phyloP scores from a whole-genome alignment of 92 coral and sea anemone species.

The Diadumene lineata region DNA sequence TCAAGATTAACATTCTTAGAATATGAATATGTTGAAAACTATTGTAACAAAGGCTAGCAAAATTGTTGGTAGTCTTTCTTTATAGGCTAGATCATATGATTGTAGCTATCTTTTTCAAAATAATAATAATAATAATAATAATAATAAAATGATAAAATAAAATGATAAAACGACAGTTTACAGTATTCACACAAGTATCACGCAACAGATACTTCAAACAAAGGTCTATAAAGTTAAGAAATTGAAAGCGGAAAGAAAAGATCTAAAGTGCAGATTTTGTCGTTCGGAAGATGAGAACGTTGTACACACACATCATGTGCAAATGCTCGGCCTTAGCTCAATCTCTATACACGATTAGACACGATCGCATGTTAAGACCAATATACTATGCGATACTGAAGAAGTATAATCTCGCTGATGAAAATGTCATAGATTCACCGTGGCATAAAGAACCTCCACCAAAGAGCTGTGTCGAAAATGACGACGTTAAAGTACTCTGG shows the following conservation, averaged over 20 bases:
- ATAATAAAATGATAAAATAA: too few species aligned
- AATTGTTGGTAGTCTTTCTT: too few species aligned
- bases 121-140: too few species aligned
- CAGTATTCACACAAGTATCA: slow-evolving; percentile 4
- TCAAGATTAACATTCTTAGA: too few species aligned
- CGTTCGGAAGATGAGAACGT: background rate
- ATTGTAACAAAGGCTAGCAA: too few species aligned
- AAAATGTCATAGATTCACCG: background rate
- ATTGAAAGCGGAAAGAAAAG: background rate
- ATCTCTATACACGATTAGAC: background rate
- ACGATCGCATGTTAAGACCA: slow-evolving; percentile 18
- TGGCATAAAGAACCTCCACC: slow-evolving; percentile 3
- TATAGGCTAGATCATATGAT: too few species aligned
- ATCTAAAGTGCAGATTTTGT: background rate
- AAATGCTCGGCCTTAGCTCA: background rate
- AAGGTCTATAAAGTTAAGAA: background rate
- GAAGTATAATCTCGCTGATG: background rate
- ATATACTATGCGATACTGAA: background rate
- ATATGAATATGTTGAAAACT: too few species aligned
- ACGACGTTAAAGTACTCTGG: too few species aligned
- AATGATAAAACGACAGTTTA: background rate
- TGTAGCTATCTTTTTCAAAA: too few species aligned
- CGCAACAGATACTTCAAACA: background rate
- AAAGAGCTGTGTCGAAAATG: too few species aligned
- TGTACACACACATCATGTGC: background rate